Conservation (phyloP, 1,140 invertebrate species). For the Pseudomyrmex dendroicus region DNA sequence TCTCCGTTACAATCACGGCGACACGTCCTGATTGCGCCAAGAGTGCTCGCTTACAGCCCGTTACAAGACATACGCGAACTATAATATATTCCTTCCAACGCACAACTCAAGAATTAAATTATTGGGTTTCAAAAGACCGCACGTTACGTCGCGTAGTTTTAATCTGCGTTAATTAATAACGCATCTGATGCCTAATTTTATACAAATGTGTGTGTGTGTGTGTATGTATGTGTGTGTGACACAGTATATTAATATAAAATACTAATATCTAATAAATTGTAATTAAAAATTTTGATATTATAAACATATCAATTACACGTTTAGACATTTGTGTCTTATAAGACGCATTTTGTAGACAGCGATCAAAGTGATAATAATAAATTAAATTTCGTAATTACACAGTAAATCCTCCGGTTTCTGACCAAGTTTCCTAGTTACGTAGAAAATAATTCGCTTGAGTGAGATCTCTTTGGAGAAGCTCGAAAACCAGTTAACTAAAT, state of each 20-base stretch:
- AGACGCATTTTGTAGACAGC: not conserved
- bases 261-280: not conserved
- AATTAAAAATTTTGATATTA: not conserved
- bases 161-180: not conserved
- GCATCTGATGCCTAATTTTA: not conserved
- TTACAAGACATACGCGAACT: slow-evolving; percentile 3
- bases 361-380: not conserved
- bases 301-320: not conserved
- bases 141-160: not conserved
- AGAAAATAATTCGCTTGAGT: slow-evolving; percentile 42
- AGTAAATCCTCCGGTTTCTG: slow-evolving; percentile 13
- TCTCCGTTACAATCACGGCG: slow-evolving; percentile 35
- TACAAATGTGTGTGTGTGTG: no score
- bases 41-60: slow-evolving; percentile 28
- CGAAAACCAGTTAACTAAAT: slow-evolving; percentile 14
- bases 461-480: slow-evolving; percentile 14
- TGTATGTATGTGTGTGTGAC: no score
- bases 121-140: slow-evolving; percentile 5
- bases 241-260: no score
- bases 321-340: not conserved
- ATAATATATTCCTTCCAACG: not conserved
- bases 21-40: slow-evolving; percentile 28
- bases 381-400: slow-evolving; percentile 11
- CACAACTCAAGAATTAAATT: slow-evolving; percentile 24
- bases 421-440: slow-evolving; percentile 26